Conservation (phyloP, 2,797 vertebrate species). For the Vipera ursinii region DNA sequence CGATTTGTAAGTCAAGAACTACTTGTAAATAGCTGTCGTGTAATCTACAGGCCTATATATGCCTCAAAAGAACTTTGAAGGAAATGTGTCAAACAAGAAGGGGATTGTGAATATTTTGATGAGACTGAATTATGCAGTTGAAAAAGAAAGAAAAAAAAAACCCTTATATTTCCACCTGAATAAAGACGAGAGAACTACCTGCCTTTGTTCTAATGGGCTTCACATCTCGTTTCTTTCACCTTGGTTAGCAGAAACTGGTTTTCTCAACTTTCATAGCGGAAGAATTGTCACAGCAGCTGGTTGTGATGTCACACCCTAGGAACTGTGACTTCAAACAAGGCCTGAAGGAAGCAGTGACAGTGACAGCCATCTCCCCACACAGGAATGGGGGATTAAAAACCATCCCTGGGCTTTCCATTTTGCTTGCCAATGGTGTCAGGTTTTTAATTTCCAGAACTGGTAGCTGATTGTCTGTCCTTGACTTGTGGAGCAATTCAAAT, state of each 20-base stretch:
- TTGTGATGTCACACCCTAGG: background rate
- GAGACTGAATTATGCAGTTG: background rate
- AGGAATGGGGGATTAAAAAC: background rate
- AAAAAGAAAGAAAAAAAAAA: background rate
- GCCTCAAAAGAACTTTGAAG: background rate
- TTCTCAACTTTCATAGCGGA: background rate
- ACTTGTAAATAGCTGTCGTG: too few relatives aligned
- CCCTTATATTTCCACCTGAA: background rate
- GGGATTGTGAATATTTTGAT: background rate
- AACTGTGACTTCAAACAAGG: slow-evolving; percentile 12
- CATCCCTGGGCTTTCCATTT: background rate
- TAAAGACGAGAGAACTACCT: background rate
- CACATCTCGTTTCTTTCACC: background rate
- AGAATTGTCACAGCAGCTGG: slow-evolving; percentile 7
- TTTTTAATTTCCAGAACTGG: background rate
- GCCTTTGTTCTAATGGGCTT: background rate
- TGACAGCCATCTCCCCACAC: background rate
- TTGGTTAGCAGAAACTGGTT: background rate
- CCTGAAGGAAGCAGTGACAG: background rate
- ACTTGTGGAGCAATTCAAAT: background rate
- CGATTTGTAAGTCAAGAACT: too few relatives aligned
- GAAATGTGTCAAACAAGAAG: background rate
- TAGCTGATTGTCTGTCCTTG: background rate
- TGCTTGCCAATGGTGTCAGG: background rate
- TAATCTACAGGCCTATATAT: background rate